phyloP scores from a whole-genome alignment of 2,888 invertebrate species.

The Hirudinaria manillensis region DNA sequence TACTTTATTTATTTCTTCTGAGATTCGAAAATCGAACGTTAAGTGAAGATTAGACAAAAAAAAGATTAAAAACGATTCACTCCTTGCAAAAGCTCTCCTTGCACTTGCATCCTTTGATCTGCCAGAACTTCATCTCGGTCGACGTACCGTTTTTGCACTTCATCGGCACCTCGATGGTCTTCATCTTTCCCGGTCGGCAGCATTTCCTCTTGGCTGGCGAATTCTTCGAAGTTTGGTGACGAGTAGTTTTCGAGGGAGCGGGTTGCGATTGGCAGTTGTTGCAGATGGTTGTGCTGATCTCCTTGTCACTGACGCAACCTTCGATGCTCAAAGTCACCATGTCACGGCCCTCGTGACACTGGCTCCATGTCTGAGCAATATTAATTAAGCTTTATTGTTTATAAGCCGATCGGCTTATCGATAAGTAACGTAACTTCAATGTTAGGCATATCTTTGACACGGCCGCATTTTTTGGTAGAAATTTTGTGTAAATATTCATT shows the following conservation, averaged over 20 bases:
- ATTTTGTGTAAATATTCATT: too few relatives aligned
- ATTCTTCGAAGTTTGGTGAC: not conserved
- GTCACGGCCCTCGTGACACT: too few relatives aligned
- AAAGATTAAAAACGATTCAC: too few relatives aligned
- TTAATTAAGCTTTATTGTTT: too few relatives aligned
- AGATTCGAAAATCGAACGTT: too few relatives aligned
- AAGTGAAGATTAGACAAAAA: too few relatives aligned
- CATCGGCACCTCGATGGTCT: not conserved
- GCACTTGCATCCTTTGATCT: not conserved
- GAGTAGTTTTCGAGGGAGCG: not conserved
- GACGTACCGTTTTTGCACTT: not conserved
- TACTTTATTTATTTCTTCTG: too few relatives aligned
- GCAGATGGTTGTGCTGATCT: not conserved
- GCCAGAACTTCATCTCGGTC: not conserved
- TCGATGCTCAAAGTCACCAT: constrained; percentile 6
- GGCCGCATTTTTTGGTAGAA: too few relatives aligned
- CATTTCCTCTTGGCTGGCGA: not conserved
- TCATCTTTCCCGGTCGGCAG: not conserved
- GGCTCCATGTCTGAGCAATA: too few relatives aligned
- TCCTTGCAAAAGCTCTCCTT: not conserved
- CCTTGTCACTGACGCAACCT: not conserved
- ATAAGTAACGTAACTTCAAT: too few relatives aligned
- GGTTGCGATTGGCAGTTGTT: not conserved
- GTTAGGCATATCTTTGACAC: too few relatives aligned
- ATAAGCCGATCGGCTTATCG: too few relatives aligned